A percentile compares a stretch with the other conserved stretches of the same genome.
phyloP scores from a whole-genome alignment of 2,797 vertebrate species.

The Eulemur albifrons region DNA sequence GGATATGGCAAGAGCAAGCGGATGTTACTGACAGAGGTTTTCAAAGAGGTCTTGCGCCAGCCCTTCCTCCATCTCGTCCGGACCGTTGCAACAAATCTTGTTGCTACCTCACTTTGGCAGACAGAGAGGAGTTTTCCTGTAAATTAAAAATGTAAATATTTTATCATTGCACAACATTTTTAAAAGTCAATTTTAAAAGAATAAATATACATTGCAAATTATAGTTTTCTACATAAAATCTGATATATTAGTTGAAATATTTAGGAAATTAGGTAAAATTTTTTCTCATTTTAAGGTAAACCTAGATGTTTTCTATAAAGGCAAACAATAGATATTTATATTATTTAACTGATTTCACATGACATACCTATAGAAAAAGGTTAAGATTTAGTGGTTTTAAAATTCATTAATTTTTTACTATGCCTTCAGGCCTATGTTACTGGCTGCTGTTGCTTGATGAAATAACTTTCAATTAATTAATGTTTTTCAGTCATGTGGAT shows the following conservation, averaged over 20 bases:
- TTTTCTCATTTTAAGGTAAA: neutral
- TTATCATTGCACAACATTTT: neutral
- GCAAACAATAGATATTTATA: neutral
- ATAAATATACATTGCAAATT: neutral
- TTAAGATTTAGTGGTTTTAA: neutral
- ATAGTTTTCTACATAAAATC: neutral
- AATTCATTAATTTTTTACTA: neutral
- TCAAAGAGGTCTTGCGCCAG: neutral
- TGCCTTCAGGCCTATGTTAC: neutral
- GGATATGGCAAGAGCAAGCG: neutral
- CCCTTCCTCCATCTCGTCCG: neutral
- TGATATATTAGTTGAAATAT: neutral
- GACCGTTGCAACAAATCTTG: neutral
- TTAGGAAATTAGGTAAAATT: neutral
- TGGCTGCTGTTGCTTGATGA: neutral
- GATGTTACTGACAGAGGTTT: neutral
- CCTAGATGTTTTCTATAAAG: neutral
- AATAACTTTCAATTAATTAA: neutral
- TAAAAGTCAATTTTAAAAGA: neutral
- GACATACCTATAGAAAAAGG: neutral
- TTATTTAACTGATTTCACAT: neutral
- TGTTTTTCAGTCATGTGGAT: neutral
- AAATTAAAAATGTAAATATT: neutral
- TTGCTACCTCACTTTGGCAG: neutral
- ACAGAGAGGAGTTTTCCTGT: neutral